Base-by-base conservation (phyloP, 2,888 invertebrate genomes). In the Alentia gelatinosa region DNA sequence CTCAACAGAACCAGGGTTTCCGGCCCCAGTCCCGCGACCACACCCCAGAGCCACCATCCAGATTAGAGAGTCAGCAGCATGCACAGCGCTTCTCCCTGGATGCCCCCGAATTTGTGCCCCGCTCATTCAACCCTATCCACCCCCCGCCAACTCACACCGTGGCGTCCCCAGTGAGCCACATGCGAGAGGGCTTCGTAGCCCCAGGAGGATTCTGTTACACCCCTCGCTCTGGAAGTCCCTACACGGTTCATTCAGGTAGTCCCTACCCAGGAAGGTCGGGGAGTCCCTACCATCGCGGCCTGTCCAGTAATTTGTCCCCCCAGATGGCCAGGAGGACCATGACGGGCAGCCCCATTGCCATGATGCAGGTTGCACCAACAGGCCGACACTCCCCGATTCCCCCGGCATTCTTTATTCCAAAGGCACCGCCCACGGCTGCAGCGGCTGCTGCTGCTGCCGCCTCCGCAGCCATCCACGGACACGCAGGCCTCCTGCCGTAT, bases 91-190 rank as follows among this genome's bases (percentile, higher is more conserved):
- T 93, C 35, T 93, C 93, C 4, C 91, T 92, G 12, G 90, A 93
- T 84, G 93, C 93, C n/a, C 92, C 93, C 9, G 93, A 93, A 68
- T 93, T 93, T 91, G 92, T 93, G 37, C 92, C 93, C 19, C 42
- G 89, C 35, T 33, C 89, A 23, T 90, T 90, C 74, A 47, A 79
- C 7, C 90, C 91, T 26, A 75, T 39, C 50, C 75, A 37, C 33
- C 39, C 75, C 3, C 4, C 50, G 15, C 3, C 37, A 3, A 23
- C 56, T 9, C 37, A 37, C 23, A 33, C 47, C 19, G n/a, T 88
- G n/a, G 15, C 83, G 7, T 83, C 83, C 40, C 83, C 83, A 9
- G 83, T 88, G 15, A 88, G 47, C 50, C 50, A 50, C 19, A 23
- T 50, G n/a, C 88, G 56, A 1, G 47, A 50, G 88, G 47, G 50